Evolutionary conservation across 2,888 invertebrate genomes (phyloP).

Genomic region (Sisyra nigra): DNA sequence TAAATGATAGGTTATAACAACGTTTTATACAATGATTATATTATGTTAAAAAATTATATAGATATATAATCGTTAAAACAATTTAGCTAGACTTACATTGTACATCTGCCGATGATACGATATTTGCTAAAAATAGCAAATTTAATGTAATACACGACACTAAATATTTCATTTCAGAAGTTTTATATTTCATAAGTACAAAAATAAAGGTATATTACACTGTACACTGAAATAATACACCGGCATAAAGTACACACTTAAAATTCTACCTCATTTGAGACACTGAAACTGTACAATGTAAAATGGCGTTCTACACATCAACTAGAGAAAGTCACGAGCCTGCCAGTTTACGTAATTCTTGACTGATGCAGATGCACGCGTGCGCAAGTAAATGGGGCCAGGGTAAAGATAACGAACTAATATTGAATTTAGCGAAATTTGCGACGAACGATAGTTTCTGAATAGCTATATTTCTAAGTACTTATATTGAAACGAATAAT

Average conservation of each 20-base stretch:
- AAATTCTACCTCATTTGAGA: constrained; percentile 17
- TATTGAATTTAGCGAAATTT: background rate
- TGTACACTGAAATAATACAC: constrained; percentile 6
- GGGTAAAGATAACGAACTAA: background rate
- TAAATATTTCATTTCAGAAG: constrained; percentile 22
- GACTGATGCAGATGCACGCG: constrained; percentile 15
- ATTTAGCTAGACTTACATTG: constrained; percentile 8
- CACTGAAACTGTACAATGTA: constrained; percentile 19
- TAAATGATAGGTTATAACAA: no score
- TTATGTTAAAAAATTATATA: background rate
- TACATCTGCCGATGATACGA: constrained; percentile 19
- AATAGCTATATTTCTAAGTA: no score
- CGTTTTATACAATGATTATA: background rate
- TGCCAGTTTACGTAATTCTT: constrained; percentile 20
- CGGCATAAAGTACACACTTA: constrained; percentile 17
- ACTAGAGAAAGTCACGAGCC: constrained; percentile 23
- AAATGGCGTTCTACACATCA: constrained; percentile 22
- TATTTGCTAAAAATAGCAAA: constrained; percentile 21
- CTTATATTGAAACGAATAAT: no score
- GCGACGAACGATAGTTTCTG: no score
- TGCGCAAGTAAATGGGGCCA: constrained; percentile 10
- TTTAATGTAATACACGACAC: constrained; percentile 20
- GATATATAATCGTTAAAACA: background rate
- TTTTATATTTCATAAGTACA: constrained; percentile 14
- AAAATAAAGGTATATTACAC: constrained; percentile 9